Evolutionary conservation across 2,888 invertebrate species (phyloP), one percentile per base, ranked within the genome.

Genomic region (Lasioglossum figueresi): DNA sequence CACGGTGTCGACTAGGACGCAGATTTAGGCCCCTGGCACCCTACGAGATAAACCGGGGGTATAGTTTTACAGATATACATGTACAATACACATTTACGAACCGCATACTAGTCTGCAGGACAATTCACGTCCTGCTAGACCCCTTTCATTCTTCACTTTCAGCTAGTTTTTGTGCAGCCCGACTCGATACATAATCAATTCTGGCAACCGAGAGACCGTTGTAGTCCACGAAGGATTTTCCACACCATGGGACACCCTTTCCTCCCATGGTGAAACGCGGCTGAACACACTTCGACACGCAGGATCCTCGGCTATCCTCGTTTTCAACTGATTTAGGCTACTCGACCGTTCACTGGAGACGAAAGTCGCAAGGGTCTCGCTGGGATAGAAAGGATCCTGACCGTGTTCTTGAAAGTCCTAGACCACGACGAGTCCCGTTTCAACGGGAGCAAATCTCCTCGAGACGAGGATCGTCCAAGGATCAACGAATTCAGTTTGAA

Each of bases 131-230:
- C 23, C 52, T 52, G 52, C 52, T n/a, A n/a, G 52, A 52, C 0
- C 48, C 19, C 31, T 63, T 52, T 71, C 85, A 56, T 74, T 66
- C 72, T 63, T 66, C 59, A 27, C 59, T 59, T 59, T 59, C 59
- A 59, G 40, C 71, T 78, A 80, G 66, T 16, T 43, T 87, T 85
- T 85, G 83, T 87, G 88, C 88, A 80, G 66, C 59, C 59, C 59
- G 59, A 59, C 59, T 27, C 52, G 52, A n/a, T 52, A 52, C 23
- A 52, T n/a, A 52, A n/a, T 52, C 8, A 52, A 52, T 52, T 52
- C 52, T 52, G 52, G n/a, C 52, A n/a, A 52, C 23, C 52, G 1
- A 37, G 48, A 63, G 34, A 71, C 72, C 43, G 66, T 34, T 66
- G 72, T 63, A 66, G 43, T 43, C 82, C 74, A 16, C 4, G n/a